A percentile compares a stretch with the other conserved stretches of the same genome.
Conservation (phyloP, 2,113 vertebrate species). For the Dasyurus viverrinus region DNA sequence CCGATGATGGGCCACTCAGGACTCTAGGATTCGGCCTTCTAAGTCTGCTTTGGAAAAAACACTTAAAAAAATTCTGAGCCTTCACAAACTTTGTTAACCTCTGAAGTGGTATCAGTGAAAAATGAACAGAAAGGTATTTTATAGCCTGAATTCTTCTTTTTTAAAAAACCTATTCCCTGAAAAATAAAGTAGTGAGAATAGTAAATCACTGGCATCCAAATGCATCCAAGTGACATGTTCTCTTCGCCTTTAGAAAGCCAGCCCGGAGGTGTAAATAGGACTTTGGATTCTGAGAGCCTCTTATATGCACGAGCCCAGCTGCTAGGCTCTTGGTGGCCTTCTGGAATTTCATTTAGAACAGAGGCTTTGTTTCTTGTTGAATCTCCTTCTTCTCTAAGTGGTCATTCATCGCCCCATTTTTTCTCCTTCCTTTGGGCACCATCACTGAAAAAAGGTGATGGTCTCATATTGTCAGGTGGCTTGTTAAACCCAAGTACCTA, state of each 20-base stretch:
- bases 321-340: neutral
- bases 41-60: constrained; percentile 46
- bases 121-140: constrained; percentile 76
- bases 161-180: constrained; percentile 50
- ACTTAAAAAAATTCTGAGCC: constrained; percentile 49
- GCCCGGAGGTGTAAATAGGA: constrained; percentile 41
- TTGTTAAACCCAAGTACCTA: neutral
- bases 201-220: constrained; percentile 56
- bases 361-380: constrained; percentile 40
- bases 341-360: constrained; percentile 27
- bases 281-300: constrained; percentile 17
- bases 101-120: constrained; percentile 68
- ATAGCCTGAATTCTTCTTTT: constrained; percentile 62
- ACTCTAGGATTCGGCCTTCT: constrained; percentile 79
- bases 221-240: neutral
- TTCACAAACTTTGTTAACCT: constrained; percentile 66
- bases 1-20: constrained; percentile 88
- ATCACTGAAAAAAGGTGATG: constrained; percentile 4
- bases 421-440: neutral
- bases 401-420: neutral
- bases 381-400: neutral
- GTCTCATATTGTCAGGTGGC: neutral
- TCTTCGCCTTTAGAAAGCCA: constrained; percentile 59
- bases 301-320: neutral
- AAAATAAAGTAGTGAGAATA: constrained; percentile 68